These are phyloP conservation scores for Ptilorrhoa leucosticta DNA, from an alignment of 2,113 vertebrate genomes.

Conservation along the genomic window DNA sequence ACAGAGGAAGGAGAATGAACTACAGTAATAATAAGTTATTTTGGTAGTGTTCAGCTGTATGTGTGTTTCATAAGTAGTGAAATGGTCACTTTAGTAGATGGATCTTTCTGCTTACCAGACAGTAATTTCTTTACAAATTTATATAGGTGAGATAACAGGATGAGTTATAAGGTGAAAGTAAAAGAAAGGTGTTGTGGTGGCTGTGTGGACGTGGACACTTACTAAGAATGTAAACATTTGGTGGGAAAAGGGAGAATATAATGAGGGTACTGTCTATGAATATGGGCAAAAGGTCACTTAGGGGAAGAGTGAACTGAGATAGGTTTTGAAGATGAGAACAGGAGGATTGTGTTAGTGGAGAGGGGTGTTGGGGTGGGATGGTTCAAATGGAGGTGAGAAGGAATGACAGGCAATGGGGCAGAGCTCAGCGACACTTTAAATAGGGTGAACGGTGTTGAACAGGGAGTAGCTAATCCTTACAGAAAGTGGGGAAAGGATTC, in stretches of 20 bases:
- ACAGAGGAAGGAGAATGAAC: not conserved
- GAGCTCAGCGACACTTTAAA: not conserved
- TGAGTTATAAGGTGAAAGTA: not conserved
- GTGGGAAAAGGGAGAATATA: not conserved
- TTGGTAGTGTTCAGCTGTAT: not conserved
- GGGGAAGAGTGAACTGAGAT: not conserved
- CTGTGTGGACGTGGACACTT: not conserved
- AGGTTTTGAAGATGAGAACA: not conserved
- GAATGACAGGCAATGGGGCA: not conserved
- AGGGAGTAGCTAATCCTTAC: not conserved
- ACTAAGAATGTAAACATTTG: not conserved
- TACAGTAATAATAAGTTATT: not conserved
- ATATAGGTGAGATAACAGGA: not conserved
- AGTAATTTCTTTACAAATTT: not conserved
- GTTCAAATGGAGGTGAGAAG: not conserved
- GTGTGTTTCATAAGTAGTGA: not conserved
- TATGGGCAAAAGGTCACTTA: rapidly evolving
- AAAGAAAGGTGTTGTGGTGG: not conserved
- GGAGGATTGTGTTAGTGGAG: not conserved
- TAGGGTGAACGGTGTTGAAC: not conserved
- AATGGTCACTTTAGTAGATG: not conserved
- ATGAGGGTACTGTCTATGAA: not conserved
- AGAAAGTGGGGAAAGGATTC: not conserved
- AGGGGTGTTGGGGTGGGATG: not conserved
- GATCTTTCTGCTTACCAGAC: not conserved